These are phyloP conservation scores for Panorpa germanica DNA, from an alignment of 2,888 invertebrate species.

Conservation along the genomic window DNA sequence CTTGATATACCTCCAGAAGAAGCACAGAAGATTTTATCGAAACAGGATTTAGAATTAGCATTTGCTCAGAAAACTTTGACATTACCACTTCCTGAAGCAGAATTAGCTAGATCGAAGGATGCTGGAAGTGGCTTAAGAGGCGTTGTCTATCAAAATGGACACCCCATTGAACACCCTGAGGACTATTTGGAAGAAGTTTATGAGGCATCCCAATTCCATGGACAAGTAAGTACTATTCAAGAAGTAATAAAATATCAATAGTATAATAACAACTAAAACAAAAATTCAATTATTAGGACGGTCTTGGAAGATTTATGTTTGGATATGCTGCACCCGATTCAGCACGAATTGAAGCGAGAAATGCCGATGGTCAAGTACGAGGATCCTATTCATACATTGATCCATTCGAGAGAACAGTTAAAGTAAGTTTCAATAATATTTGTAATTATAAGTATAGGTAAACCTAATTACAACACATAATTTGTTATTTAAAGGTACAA, in stretches of 20 bases:
- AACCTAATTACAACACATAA: not conserved
- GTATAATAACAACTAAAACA: slow-evolving; percentile 1
- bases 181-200: slow-evolving; percentile 52
- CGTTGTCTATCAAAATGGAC: slow-evolving; percentile 27
- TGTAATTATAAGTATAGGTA: not conserved
- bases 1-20: slow-evolving; percentile 31
- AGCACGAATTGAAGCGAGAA: slow-evolving; percentile 50
- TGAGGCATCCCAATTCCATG: slow-evolving; percentile 50
- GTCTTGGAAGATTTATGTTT: slow-evolving; percentile 49
- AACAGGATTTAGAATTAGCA: slow-evolving; percentile 27
- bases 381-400: slow-evolving; percentile 55
- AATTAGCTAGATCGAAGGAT: slow-evolving; percentile 20
- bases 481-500: slow-evolving; percentile 28
- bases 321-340: slow-evolving; percentile 58
- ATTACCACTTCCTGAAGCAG: slow-evolving; percentile 27
- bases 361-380: slow-evolving; percentile 40
- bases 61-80: slow-evolving; percentile 34
- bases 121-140: slow-evolving; percentile 21
- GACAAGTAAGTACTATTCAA: slow-evolving; percentile 28
- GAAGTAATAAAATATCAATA: not conserved
- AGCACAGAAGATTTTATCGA: slow-evolving; percentile 23
- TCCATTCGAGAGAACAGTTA: slow-evolving; percentile 24
- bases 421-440: slow-evolving; percentile 2
- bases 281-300: slow-evolving; percentile 20
- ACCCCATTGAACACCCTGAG: slow-evolving; percentile 40